A percentile compares a stretch with the other conserved stretches of the same genome.
Conservation (phyloP, 2,888 invertebrate genomes). For the Diarsia rubi region DNA sequence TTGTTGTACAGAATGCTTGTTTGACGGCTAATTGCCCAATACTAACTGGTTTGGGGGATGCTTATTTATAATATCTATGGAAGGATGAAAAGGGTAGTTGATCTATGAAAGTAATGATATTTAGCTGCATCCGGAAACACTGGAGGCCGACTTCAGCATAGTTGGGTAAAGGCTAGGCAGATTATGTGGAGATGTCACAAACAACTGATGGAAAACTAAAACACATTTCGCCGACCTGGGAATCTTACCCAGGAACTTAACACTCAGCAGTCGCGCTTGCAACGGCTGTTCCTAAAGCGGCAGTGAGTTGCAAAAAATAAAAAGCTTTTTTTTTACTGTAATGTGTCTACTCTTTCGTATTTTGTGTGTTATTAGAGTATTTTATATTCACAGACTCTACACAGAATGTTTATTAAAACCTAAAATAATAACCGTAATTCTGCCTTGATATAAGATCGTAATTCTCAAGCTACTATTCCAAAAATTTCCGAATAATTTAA, state of each 20-base stretch:
- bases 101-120: background rate
- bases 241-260: no score
- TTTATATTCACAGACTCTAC: conserved; percentile 33
- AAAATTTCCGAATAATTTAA: conserved; percentile 62
- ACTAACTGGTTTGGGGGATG: background rate
- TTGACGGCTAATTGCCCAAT: no score
- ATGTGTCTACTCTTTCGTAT: background rate
- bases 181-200: background rate
- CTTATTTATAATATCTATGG: no score
- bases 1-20: no score
- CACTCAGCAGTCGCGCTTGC: no score
- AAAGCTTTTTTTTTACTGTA: background rate
- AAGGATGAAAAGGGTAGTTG: background rate
- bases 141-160: background rate
- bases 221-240: no score
- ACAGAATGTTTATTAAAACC: conserved; percentile 52
- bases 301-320: background rate
- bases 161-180: background rate
- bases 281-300: no score
- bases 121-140: background rate
- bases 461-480: conserved; percentile 53
- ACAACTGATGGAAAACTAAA: background rate
- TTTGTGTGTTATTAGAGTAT: background rate
- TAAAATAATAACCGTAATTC: conserved; percentile 55
- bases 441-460: conserved; percentile 58